These are phyloP conservation scores for Catagonus wagneri DNA, from an alignment of 2,113 vertebrate species.

Conservation along the genomic window DNA sequence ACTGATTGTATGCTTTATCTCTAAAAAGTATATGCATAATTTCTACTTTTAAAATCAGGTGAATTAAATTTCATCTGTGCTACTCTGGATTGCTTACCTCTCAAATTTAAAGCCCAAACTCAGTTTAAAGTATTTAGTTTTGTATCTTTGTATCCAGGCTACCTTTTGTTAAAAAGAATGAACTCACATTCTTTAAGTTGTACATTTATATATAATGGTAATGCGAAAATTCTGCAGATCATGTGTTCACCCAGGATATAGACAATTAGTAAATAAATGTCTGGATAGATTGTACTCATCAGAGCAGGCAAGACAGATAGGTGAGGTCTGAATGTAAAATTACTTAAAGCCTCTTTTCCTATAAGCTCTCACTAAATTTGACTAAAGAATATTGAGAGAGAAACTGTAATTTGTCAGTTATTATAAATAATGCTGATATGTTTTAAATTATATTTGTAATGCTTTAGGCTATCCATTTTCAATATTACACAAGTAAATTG, in stretches of 20 bases:
- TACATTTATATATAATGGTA: background rate
- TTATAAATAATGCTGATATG: conserved; percentile 36
- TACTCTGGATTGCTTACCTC: background rate
- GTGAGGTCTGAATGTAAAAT: conserved; percentile 41
- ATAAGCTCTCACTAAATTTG: conserved; percentile 50
- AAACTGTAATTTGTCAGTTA: conserved; percentile 6
- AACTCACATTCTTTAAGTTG: background rate
- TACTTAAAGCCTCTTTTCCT: conserved; percentile 18
- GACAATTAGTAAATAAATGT: background rate
- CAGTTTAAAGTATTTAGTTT: conserved; percentile 38
- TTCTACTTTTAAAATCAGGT: conserved; percentile 44
- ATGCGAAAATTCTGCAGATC: conserved; percentile 52
- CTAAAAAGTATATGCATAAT: conserved; percentile 43
- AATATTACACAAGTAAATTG: conserved; percentile 32
- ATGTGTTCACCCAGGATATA: background rate
- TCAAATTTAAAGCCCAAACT: conserved; percentile 54
- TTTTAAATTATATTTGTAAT: conserved; percentile 58
- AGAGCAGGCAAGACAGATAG: conserved; percentile 14
- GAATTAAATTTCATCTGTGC: conserved; percentile 33
- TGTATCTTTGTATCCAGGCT: conserved; percentile 21
- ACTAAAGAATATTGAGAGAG: conserved; percentile 40
- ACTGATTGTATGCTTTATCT: background rate
- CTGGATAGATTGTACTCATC: background rate
- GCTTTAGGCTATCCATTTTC: background rate
- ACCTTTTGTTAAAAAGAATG: conserved; percentile 14